These are phyloP conservation scores for Gnathonemus echidnorhynchus DNA, from an alignment of 2,113 vertebrate genomes.

Conservation along the genomic window DNA sequence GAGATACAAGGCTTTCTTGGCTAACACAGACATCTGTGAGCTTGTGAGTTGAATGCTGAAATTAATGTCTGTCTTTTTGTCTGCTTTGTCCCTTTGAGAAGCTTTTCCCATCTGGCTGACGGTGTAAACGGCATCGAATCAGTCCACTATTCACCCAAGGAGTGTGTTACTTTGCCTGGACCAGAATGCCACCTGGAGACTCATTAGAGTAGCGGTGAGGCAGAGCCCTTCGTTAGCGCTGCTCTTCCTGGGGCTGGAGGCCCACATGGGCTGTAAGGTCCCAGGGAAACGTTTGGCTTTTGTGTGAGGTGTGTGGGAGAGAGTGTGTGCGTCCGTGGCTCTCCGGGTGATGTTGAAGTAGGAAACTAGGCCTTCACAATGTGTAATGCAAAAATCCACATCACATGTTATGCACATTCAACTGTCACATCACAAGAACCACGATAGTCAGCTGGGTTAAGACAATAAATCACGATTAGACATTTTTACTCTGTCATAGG, in stretches of 20 bases:
- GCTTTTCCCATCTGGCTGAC: conserved; percentile 9
- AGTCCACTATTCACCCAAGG: conserved; percentile 35
- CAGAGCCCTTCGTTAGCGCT: conserved; percentile 20
- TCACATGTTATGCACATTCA: neutral
- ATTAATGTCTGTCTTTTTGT: conserved; percentile 15
- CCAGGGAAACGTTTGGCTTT: neutral
- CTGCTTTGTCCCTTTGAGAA: conserved; percentile 27
- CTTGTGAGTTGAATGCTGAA: neutral
- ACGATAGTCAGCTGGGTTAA: neutral
- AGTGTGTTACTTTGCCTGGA: conserved; percentile 41
- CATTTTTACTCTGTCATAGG: neutral
- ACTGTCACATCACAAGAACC: neutral
- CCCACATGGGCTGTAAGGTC: conserved; percentile 5
- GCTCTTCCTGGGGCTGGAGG: conserved; percentile 3
- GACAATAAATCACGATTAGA: neutral
- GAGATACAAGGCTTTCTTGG: neutral
- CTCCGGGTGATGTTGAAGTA: neutral
- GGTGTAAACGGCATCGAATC: conserved; percentile 20
- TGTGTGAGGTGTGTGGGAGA: neutral
- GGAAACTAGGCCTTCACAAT: neutral
- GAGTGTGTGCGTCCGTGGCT: neutral
- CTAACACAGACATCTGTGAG: neutral
- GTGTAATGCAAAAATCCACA: neutral
- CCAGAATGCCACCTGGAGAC: conserved; percentile 8
- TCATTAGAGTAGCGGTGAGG: conserved; percentile 34